Evolutionary conservation across 2,888 invertebrate species (phyloP).

Genomic region (Andrena camellia): DNA sequence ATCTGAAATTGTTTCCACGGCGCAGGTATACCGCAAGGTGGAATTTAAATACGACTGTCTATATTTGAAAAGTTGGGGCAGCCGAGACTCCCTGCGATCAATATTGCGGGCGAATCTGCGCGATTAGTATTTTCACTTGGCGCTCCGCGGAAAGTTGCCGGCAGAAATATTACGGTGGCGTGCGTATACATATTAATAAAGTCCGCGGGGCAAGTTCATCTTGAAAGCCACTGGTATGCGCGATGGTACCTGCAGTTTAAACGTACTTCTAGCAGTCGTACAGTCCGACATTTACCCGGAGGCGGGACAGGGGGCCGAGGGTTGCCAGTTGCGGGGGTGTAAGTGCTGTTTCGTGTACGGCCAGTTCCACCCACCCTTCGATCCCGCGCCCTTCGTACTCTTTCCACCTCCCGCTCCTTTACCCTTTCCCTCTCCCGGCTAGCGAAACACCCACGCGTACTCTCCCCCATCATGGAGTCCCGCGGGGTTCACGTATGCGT

Average conservation of each 20-base stretch:
- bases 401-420: conserved; percentile 11
- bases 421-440: conserved; percentile 22
- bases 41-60: no score
- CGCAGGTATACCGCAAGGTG: no score
- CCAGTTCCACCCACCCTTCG: conserved; percentile 68
- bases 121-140: neutral
- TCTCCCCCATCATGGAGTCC: conserved; percentile 30
- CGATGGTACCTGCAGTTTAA: conserved; percentile 59
- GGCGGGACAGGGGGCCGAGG: conserved; percentile 56
- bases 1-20: no score
- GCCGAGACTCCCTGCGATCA: no score
- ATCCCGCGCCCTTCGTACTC: conserved; percentile 22
- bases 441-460: conserved; percentile 43
- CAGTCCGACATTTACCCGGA: conserved; percentile 64
- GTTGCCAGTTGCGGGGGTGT: conserved; percentile 77
- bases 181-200: conserved; percentile 48
- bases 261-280: conserved; percentile 65
- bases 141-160: neutral
- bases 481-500: conserved; percentile 45
- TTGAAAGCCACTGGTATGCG: conserved; percentile 68
- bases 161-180: conserved; percentile 11
- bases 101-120: no score
- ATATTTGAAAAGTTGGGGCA: no score
- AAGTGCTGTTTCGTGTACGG: conserved; percentile 85
- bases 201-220: conserved; percentile 30